phyloP scores from a whole-genome alignment of 2,888 invertebrate species.

The Prenolepis imparis region DNA sequence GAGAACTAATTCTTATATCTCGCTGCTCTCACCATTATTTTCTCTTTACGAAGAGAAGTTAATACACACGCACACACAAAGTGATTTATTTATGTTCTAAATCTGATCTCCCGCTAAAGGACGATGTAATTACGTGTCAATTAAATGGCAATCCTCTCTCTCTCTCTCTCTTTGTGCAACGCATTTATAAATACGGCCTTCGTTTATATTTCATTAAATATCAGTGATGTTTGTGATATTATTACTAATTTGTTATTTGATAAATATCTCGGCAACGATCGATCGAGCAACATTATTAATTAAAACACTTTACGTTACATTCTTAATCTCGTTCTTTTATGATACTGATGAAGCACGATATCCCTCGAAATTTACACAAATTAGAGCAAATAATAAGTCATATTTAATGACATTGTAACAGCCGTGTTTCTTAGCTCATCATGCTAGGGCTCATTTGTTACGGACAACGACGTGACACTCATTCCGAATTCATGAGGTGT shows the following conservation, averaged over 20 bases:
- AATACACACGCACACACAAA: not conserved
- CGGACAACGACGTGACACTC: constrained; percentile 63
- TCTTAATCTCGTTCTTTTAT: constrained; percentile 3
- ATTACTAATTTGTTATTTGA: constrained; percentile 7
- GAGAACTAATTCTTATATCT: not conserved
- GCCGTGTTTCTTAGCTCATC: not conserved
- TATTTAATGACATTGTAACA: not conserved
- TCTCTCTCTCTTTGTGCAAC: not conserved
- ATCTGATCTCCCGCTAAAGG: not conserved
- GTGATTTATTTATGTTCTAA: not conserved
- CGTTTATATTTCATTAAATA: not conserved
- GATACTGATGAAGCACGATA: not conserved
- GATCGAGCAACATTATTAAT: constrained; percentile 19
- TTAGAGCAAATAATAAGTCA: not conserved
- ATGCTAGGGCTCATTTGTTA: constrained; percentile 40
- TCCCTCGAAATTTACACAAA: not conserved
- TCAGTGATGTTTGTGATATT: constrained; percentile 11
- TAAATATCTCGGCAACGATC: not conserved
- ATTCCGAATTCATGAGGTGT: constrained; percentile 61
- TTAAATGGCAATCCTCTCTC: not conserved
- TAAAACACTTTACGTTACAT: constrained; percentile 18
- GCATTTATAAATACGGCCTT: not conserved
- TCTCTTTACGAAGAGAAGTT: not conserved
- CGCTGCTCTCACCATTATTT: not conserved
- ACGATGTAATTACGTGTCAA: constrained; percentile 12